phyloP scores from a whole-genome alignment of 2,888 invertebrate genomes.

The Chrysolina oricalcia region DNA sequence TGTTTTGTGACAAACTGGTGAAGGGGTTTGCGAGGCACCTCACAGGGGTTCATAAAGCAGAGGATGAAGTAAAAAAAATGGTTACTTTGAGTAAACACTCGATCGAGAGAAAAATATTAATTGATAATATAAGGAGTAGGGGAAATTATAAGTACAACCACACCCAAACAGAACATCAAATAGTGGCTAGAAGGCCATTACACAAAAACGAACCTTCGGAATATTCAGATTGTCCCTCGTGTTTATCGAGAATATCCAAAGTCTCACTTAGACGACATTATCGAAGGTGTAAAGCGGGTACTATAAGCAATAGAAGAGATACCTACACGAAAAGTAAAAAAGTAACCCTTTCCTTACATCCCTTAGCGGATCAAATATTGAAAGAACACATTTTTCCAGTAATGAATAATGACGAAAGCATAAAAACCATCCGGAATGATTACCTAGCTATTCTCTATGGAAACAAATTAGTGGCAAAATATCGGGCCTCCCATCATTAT shows the following conservation, averaged over 20 bases:
- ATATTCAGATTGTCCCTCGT: slow-evolving; percentile 1
- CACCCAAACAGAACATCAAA: not conserved
- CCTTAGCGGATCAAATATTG: not conserved
- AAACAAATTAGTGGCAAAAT: not conserved
- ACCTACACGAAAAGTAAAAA: not conserved
- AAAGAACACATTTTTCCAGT: slow-evolving; percentile 10
- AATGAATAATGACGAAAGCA: not conserved
- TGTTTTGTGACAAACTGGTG: not conserved
- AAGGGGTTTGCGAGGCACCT: not conserved
- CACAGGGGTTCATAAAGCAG: not conserved
- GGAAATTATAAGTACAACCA: not conserved
- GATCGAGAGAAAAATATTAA: not conserved
- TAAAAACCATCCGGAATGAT: not conserved
- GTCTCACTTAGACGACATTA: not conserved
- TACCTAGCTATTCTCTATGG: not conserved
- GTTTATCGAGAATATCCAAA: not conserved
- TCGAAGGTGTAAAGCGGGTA: not conserved
- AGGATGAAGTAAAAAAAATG: not conserved
- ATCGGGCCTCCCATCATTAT: not conserved
- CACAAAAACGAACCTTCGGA: not conserved
- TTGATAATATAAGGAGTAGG: not conserved
- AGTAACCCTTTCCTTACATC: not conserved
- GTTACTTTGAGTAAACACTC: not conserved
- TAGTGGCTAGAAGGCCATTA: not conserved
- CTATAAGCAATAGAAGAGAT: not conserved